Percentiles rank a stretch among this genome's conserved stretches.
Evolutionary conservation across 2,797 vertebrate genomes (phyloP).

Genomic region (Mormyrus hasselquistii): DNA sequence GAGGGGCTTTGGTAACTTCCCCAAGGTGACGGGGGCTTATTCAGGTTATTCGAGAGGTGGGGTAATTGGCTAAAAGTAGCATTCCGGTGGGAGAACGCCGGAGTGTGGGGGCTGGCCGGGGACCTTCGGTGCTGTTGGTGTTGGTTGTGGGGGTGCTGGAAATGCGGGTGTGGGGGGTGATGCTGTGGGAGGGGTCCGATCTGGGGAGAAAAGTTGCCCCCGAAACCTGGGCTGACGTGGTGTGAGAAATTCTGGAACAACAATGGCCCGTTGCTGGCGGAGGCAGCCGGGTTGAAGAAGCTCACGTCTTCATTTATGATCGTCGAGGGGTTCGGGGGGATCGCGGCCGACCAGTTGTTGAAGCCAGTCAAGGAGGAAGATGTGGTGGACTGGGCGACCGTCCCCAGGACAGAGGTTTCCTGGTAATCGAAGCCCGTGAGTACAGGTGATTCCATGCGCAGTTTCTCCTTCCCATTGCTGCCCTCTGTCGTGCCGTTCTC

Average conservation of each 20-base stretch:
- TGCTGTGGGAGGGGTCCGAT: constrained; percentile 95
- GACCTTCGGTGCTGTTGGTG: constrained; percentile 97
- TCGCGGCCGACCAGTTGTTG: constrained; percentile 98
- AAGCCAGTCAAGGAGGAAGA: constrained; percentile 91
- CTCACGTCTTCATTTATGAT: constrained; percentile 97
- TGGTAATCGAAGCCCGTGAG: constrained; percentile 94
- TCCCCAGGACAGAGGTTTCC: constrained; percentile 86
- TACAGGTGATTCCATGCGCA: constrained; percentile 91
- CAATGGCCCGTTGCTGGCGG: constrained; percentile 91
- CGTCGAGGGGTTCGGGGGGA: constrained; percentile 86
- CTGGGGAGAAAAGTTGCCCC: constrained; percentile 96
- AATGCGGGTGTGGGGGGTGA: constrained; percentile 86
- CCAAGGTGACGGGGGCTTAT: constrained; percentile 96
- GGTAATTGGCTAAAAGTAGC: constrained; percentile 95
- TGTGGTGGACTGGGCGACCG: constrained; percentile 84
- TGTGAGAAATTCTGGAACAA: constrained; percentile 99
- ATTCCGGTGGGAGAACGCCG: constrained; percentile 72
- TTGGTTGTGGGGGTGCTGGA: constrained; percentile 93
- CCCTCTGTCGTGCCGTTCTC: constrained; percentile 80
- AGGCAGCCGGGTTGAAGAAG: constrained; percentile 93
- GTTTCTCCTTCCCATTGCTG: constrained; percentile 86
- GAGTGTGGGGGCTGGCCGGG: constrained; percentile 90
- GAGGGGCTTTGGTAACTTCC: constrained; percentile 98
- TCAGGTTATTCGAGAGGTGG: constrained; percentile 95
- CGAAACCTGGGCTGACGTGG: constrained; percentile 94